Evolutionary conservation across 2,797 vertebrate species (phyloP).

Genomic region (Myotis planiceps): DNA sequence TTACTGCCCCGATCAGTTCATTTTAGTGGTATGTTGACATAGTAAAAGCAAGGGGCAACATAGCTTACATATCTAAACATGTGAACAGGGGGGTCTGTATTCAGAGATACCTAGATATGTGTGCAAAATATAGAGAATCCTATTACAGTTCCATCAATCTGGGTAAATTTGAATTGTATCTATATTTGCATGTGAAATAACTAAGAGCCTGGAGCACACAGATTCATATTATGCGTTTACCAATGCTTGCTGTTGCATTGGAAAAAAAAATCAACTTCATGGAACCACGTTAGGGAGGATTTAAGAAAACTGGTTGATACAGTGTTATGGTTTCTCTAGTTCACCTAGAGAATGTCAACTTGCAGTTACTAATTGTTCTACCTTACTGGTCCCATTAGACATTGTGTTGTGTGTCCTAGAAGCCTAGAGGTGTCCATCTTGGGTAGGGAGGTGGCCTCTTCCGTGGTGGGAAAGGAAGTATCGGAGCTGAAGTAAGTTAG

Average conservation of each 20-base stretch:
- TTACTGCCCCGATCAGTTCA: background rate
- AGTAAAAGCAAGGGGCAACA: background rate
- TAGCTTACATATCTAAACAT: background rate
- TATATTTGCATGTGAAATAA: background rate
- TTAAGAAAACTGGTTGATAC: background rate
- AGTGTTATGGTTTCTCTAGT: background rate
- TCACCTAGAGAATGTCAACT: background rate
- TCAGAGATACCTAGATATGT: background rate
- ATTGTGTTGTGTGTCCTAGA: background rate
- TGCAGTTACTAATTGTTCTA: background rate
- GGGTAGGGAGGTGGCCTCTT: background rate
- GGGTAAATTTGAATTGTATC: background rate
- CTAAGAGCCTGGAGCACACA: background rate
- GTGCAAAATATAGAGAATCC: background rate
- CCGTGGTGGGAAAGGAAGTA: background rate
- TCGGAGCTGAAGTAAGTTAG: accelerated
- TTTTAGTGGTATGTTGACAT: background rate
- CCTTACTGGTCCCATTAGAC: background rate
- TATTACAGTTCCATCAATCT: background rate
- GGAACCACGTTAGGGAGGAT: background rate
- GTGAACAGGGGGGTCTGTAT: background rate
- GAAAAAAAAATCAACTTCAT: background rate
- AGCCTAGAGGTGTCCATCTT: background rate
- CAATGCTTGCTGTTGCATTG: background rate
- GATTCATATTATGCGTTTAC: background rate